phyloP scores from a whole-genome alignment of 2,888 invertebrate genomes.

The Aphodius granarius region DNA sequence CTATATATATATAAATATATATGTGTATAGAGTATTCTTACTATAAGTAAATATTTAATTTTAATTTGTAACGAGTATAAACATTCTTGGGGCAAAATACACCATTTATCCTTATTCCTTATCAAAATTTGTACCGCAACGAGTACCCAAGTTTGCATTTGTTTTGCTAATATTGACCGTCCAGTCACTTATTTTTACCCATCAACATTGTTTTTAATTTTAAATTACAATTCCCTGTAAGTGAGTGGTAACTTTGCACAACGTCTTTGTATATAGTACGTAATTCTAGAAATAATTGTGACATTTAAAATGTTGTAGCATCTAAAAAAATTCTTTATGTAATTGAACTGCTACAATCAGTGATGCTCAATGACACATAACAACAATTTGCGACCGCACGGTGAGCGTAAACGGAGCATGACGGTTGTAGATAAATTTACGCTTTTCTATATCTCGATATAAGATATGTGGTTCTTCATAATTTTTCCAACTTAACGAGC shows the following conservation, averaged over 20 bases:
- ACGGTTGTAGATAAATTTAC: background rate
- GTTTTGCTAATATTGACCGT: background rate
- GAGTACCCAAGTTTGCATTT: too few relatives aligned
- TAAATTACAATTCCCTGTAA: too few relatives aligned
- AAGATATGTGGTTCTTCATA: background rate
- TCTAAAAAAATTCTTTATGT: too few relatives aligned
- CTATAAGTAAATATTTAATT: background rate
- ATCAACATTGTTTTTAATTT: too few relatives aligned
- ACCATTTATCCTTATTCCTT: background rate
- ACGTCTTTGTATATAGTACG: background rate
- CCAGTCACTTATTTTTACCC: background rate
- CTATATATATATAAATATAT: background rate
- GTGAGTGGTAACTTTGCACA: background rate
- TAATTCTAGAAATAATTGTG: background rate
- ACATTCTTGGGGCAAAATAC: background rate
- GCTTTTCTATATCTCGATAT: background rate
- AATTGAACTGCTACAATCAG: too few relatives aligned
- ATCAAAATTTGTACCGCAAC: too few relatives aligned
- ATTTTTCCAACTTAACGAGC: background rate
- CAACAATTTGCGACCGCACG: too few relatives aligned
- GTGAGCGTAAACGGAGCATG: too few relatives aligned
- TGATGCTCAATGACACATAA: too few relatives aligned
- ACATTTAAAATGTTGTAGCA: background rate
- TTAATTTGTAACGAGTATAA: background rate
- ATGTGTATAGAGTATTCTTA: background rate